Percentiles rank a stretch among this genome's conserved stretches.
Conservation (phyloP, 2,888 invertebrate species). For the Microctonus hyperodae region DNA sequence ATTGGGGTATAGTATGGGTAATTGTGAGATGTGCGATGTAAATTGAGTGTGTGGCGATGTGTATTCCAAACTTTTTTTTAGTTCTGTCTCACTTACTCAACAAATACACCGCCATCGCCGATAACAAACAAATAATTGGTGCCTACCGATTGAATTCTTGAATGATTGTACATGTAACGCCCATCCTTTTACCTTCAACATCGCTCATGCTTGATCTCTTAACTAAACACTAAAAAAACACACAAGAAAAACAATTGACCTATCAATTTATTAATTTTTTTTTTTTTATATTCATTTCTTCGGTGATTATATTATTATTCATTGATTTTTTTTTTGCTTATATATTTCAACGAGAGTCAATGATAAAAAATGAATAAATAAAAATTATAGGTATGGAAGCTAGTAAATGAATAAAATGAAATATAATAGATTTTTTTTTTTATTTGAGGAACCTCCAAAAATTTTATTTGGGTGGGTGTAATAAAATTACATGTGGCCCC, state of each 20-base stretch:
- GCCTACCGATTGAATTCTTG: conserved; percentile 2
- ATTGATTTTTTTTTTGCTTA: not conserved
- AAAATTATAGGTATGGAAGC: no score
- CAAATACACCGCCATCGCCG: not conserved
- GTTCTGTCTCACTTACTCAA: not conserved
- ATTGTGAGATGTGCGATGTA: not conserved
- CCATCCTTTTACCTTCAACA: not conserved
- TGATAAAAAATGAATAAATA: not conserved
- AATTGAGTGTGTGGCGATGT: not conserved
- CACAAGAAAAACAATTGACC: not conserved
- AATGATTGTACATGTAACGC: not conserved
- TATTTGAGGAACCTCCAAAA: conserved; percentile 11
- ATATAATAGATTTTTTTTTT: not conserved
- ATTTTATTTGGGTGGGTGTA: conserved; percentile 25
- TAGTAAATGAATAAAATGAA: not conserved
- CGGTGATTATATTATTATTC: no score
- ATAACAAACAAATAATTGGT: not conserved
- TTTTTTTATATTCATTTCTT: not conserved
- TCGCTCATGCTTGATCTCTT: not conserved
- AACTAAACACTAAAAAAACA: not conserved
- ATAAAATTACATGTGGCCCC: conserved; percentile 33
- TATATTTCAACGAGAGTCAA: no score
- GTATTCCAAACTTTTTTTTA: not conserved
- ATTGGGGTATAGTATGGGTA: not conserved
- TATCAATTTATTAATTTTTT: not conserved